phyloP scores from a whole-genome alignment of 2,113 vertebrate species.

The cat (Felis catus) region DNA sequence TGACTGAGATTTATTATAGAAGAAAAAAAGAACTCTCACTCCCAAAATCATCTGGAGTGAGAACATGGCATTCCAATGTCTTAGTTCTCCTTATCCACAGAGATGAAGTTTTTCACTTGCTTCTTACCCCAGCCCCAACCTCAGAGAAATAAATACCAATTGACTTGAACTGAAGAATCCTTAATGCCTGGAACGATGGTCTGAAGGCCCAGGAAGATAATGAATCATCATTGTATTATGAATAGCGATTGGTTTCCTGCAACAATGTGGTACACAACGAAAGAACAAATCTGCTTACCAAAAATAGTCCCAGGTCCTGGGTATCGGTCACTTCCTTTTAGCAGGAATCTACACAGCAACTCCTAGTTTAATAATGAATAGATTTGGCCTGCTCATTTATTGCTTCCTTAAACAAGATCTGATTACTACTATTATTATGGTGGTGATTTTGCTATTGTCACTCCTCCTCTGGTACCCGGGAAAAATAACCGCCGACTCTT shows the following conservation, averaged over 20 bases:
- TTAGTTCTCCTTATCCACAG: background rate
- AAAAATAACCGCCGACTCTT: background rate
- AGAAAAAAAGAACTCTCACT: background rate
- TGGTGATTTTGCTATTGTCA: background rate
- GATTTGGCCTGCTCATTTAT: background rate
- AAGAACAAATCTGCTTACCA: background rate
- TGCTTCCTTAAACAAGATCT: background rate
- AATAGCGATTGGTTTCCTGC: background rate
- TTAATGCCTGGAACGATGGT: background rate
- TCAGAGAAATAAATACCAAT: background rate
- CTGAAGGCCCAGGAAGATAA: background rate
- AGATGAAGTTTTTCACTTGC: background rate
- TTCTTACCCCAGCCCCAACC: background rate
- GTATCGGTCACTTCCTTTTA: background rate
- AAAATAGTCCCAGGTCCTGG: background rate
- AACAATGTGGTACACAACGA: accelerated
- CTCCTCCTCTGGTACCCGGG: background rate
- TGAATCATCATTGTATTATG: background rate
- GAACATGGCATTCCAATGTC: background rate
- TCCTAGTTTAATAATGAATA: background rate
- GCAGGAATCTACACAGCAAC: background rate
- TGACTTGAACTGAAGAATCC: background rate
- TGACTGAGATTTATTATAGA: background rate
- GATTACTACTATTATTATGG: background rate
- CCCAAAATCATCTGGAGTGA: background rate